Conservation (phyloP, 2,888 invertebrate genomes). For the Trisateles emortualis region DNA sequence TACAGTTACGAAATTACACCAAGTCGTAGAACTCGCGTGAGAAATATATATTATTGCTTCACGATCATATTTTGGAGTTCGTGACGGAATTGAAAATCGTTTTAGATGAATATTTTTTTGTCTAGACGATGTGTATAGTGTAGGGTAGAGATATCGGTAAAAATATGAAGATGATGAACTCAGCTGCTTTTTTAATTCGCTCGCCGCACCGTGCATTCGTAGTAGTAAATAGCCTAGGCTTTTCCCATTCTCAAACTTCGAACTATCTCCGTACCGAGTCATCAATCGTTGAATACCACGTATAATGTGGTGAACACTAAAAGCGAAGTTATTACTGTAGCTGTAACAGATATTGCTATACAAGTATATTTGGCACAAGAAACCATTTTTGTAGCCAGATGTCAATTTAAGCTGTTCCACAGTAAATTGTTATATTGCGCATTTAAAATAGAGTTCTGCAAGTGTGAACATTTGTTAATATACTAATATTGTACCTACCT, state of each 20-base stretch:
- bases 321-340: neutral
- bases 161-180: too few species aligned
- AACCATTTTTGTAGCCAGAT: slow-evolving; percentile 4
- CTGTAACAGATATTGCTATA: neutral
- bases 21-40: slow-evolving; percentile 45
- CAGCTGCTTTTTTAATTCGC: too few species aligned
- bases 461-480: too few species aligned
- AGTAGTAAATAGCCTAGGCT: too few species aligned
- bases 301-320: too few species aligned
- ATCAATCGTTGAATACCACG: too few species aligned
- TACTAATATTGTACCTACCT: too few species aligned
- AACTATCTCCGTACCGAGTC: too few species aligned
- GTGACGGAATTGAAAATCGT: slow-evolving; percentile 20
- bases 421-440: too few species aligned
- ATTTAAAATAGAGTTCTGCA: too few species aligned
- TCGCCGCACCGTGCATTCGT: too few species aligned
- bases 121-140: neutral
- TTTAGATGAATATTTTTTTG: slow-evolving; percentile 27
- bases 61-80: slow-evolving; percentile 18
- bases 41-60: slow-evolving; percentile 33
- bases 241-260: too few species aligned
- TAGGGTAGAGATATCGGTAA: neutral
- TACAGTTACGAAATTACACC: slow-evolving; percentile 28
- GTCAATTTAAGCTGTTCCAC: neutral
- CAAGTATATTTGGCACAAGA: neutral